Percentiles rank a stretch among this genome's conserved stretches.
Conservation (phyloP, 2,113 vertebrate species). For the Nycticryphes semicollaris region DNA sequence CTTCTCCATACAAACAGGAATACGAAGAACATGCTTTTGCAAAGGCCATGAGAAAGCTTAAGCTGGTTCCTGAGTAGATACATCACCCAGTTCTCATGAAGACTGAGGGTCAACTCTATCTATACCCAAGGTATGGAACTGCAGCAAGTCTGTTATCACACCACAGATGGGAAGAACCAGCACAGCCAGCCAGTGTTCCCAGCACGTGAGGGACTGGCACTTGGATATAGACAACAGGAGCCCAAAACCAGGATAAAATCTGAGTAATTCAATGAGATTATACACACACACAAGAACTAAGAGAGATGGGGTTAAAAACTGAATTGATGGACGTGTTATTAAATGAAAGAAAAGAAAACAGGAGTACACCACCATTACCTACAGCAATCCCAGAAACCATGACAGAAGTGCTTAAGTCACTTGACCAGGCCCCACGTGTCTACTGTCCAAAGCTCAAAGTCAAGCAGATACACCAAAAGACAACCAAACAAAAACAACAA, state of each 20-base stretch:
- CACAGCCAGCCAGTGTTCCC: neutral
- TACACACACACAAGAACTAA: too few relatives aligned
- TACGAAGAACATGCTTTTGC: fast-evolving
- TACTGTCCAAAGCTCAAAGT: neutral
- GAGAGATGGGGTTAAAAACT: neutral
- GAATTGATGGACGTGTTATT: neutral
- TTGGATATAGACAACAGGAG: neutral
- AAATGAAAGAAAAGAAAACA: neutral
- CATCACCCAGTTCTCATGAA: neutral
- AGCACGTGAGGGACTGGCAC: neutral
- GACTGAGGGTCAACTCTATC: neutral
- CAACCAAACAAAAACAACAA: neutral
- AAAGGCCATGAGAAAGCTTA: neutral
- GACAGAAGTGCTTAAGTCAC: neutral
- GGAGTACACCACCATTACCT: neutral
- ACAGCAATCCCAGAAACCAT: neutral
- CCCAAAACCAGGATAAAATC: neutral
- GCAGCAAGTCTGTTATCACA: neutral
- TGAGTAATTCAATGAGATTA: neutral
- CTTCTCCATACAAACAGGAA: neutral
- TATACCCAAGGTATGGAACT: neutral
- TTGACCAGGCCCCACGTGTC: neutral
- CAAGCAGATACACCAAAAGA: neutral
- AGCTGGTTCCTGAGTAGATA: neutral
- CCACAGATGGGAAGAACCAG: neutral